phyloP scores from a whole-genome alignment of 2,113 vertebrate species.

The Callipepla californica region DNA sequence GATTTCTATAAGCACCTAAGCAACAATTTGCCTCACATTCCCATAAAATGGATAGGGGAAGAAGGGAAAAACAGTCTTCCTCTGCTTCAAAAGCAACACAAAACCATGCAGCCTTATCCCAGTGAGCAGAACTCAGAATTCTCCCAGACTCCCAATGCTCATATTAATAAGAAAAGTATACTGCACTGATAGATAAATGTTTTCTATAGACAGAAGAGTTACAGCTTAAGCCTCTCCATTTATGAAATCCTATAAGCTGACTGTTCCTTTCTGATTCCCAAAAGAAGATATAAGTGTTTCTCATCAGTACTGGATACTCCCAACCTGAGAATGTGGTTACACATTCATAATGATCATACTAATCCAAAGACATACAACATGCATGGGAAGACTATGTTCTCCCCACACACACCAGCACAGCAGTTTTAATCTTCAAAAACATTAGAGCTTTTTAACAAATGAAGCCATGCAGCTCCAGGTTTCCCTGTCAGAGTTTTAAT shows the following conservation, averaged over 20 bases:
- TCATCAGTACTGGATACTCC: no score
- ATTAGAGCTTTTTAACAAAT: background rate
- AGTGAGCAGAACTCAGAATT: background rate
- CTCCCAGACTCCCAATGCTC: background rate
- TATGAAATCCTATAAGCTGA: background rate
- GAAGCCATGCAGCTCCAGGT: background rate
- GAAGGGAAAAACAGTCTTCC: background rate
- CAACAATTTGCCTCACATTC: background rate
- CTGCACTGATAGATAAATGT: background rate
- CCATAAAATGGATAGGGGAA: background rate
- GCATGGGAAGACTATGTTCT: background rate
- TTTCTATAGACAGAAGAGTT: background rate
- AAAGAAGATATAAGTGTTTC: background rate
- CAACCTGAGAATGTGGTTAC: no score
- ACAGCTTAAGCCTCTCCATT: background rate
- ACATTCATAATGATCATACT: background rate
- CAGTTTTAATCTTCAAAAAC: background rate
- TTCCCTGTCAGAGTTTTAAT: conserved; percentile 18
- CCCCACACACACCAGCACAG: background rate
- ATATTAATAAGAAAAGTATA: background rate
- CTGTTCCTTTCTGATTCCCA: background rate
- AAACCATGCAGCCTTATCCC: no score
- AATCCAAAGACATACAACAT: background rate
- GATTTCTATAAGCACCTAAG: background rate
- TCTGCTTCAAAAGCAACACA: background rate